Percentiles rank a stretch among this genome's conserved stretches.
Conservation (phyloP, 1,140 invertebrate species). For the Drosophila aff. region DNA sequence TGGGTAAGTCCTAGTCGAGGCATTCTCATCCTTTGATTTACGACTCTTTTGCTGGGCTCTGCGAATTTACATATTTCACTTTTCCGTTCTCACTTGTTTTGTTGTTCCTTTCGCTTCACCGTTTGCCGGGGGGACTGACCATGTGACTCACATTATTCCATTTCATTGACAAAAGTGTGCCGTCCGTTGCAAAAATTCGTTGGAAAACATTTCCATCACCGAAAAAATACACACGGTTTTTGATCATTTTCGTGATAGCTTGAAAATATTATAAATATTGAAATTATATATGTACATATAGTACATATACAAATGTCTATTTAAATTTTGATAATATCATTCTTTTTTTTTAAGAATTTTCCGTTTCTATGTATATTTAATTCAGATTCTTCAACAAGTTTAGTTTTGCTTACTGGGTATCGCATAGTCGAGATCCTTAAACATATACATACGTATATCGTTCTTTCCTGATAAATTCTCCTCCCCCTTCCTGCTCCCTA, state of each 20-base stretch:
- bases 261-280: neutral
- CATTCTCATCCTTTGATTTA: neutral
- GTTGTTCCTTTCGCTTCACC: slow-evolving; percentile 18
- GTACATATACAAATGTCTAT: too few relatives aligned
- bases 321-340: neutral
- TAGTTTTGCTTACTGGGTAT: neutral
- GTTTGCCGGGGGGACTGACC: slow-evolving; percentile 25
- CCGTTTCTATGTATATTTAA: neutral
- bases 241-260: neutral
- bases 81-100: slow-evolving; percentile 55
- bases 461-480: slow-evolving; percentile 9
- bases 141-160: slow-evolving; percentile 51
- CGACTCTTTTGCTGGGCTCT: slow-evolving; percentile 12
- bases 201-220: neutral
- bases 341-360: too few relatives aligned
- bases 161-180: slow-evolving; percentile 48
- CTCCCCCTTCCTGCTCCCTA: slow-evolving; percentile 1
- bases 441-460: neutral
- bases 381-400: too few relatives aligned
- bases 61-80: slow-evolving; percentile 35
- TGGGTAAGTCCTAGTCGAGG: neutral
- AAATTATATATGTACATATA: too few relatives aligned
- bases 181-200: slow-evolving; percentile 17
- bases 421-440: neutral
- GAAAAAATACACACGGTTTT: neutral